A percentile compares a stretch with the other conserved stretches of the same genome.
Evolutionary conservation across 2,113 vertebrate species (phyloP).

Genomic region (Lasiurus borealis): DNA sequence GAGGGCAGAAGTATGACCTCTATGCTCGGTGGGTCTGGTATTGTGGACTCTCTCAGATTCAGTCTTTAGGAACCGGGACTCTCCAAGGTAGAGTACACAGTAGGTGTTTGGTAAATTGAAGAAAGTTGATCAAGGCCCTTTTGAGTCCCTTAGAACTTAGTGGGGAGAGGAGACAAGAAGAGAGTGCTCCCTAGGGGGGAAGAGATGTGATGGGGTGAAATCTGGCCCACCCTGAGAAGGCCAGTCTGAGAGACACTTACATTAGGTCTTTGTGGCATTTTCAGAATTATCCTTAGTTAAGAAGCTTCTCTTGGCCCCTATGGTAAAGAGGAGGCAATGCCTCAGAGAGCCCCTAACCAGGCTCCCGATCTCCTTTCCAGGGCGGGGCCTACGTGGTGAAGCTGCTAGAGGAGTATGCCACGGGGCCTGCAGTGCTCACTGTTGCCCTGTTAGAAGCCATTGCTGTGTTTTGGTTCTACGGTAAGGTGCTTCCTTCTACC

Average conservation of each 20-base stretch:
- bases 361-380: conserved; percentile 82
- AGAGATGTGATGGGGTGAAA: neutral
- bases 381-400: conserved; percentile 97
- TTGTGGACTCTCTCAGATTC: neutral
- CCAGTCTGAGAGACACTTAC: neutral
- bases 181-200: rapidly evolving
- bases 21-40: neutral
- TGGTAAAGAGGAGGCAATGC: neutral
- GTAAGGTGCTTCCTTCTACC: conserved; percentile 81
- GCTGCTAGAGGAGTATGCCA: conserved; percentile 98
- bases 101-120: neutral
- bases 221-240: neutral
- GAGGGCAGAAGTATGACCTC: neutral
- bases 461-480: conserved; percentile 98
- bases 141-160: neutral
- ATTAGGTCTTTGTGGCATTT: neutral
- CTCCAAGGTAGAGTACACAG: neutral
- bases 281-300: neutral
- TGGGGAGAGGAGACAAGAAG: neutral
- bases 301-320: neutral
- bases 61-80: neutral
- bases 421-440: conserved; percentile 94
- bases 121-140: neutral
- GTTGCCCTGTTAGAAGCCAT: conserved; percentile 96
- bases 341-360: neutral